Percentiles rank a stretch among this genome's conserved stretches.
phyloP scores from a whole-genome alignment of 2,113 vertebrate species.

The Trogon surrucura region DNA sequence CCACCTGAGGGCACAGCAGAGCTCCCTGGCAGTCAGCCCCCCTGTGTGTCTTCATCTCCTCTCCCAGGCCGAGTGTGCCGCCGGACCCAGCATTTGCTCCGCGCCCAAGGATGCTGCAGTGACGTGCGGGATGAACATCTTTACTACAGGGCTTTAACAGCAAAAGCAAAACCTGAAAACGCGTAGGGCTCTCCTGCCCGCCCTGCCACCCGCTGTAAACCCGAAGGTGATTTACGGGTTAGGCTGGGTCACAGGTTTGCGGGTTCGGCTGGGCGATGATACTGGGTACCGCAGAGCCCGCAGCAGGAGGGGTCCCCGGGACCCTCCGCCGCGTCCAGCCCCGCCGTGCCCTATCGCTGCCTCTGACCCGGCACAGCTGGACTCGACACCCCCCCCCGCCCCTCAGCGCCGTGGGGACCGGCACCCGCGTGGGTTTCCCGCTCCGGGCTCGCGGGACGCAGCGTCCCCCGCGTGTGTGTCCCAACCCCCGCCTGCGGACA shows the following conservation, averaged over 20 bases:
- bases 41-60: no score
- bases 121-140: neutral
- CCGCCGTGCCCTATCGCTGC: neutral
- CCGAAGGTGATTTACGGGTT: neutral
- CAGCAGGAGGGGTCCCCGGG: neutral
- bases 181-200: neutral
- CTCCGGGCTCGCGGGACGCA: neutral
- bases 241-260: neutral
- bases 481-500: neutral
- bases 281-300: no score
- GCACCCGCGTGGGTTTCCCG: neutral
- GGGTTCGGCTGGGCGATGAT: neutral
- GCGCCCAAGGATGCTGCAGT: neutral
- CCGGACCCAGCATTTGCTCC: neutral
- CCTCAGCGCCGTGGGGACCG: neutral
- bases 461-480: neutral
- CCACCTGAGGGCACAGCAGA: neutral
- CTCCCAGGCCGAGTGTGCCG: neutral
- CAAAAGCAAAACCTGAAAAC: neutral
- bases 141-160: neutral
- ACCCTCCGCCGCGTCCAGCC: neutral
- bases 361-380: neutral
- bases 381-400: neutral
- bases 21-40: neutral
- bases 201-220: neutral